A percentile compares a stretch with the other conserved stretches of the same genome.
These are phyloP conservation scores for Pantelozetes paolii DNA, from an alignment of 2,888 invertebrate genomes.

Conservation along the genomic window DNA sequence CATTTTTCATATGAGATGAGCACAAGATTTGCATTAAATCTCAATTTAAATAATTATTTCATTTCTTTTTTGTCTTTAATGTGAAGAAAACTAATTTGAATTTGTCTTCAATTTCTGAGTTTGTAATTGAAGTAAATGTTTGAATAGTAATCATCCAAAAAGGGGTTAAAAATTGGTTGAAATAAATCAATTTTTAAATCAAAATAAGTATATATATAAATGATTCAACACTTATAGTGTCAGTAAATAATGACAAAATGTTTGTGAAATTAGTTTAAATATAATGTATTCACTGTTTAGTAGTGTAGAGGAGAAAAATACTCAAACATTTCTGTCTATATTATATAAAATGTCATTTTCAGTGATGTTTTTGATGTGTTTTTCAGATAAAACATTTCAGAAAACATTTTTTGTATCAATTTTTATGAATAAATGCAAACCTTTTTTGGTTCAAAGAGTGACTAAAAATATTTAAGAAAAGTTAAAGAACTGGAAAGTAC, in stretches of 20 bases:
- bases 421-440: neutral
- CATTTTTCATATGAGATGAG: neutral
- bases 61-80: neutral
- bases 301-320: no score
- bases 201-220: no score
- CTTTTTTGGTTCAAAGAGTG: neutral
- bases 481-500: neutral
- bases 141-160: no score
- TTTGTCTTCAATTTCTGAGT: neutral
- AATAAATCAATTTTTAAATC: no score
- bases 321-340: no score
- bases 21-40: constrained; percentile 6
- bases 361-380: neutral
- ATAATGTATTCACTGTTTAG: no score
- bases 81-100: neutral
- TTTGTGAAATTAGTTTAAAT: no score
- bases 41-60: neutral
- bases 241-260: no score
- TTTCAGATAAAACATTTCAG: no score
- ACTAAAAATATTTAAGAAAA: neutral
- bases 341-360: neutral
- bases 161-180: no score
- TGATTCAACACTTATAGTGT: no score
- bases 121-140: no score
- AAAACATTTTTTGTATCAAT: neutral